Evolutionary conservation across 2,888 invertebrate genomes (phyloP).

Genomic region (Aspidiotus rigidus): DNA sequence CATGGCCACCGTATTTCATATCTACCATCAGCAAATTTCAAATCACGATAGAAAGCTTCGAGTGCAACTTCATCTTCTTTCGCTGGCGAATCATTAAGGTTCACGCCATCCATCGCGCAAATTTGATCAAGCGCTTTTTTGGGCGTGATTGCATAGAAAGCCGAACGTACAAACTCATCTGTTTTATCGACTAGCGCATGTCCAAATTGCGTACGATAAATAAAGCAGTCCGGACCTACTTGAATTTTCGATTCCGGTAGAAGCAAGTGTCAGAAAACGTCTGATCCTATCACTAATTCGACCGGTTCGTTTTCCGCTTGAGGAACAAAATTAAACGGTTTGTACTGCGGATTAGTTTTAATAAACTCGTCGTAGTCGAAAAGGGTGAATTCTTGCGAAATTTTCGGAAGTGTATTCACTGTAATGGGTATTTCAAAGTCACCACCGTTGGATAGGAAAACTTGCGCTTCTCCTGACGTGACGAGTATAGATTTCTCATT

Average conservation of each 20-base stretch:
- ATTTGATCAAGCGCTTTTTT: not conserved
- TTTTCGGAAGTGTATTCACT: not conserved
- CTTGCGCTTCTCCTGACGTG: not conserved
- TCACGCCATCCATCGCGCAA: not conserved
- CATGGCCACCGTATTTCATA: slow-evolving; percentile 4
- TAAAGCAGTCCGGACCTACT: no score
- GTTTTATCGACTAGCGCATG: no score
- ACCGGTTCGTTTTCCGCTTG: not conserved
- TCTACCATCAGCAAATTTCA: not conserved
- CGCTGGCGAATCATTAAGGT: not conserved
- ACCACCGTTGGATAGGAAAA: not conserved
- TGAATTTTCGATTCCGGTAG: not conserved
- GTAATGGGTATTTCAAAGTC: not conserved
- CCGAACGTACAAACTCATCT: not conserved
- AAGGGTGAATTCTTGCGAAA: not conserved
- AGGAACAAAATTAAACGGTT: not conserved
- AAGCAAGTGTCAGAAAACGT: not conserved
- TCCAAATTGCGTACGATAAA: no score
- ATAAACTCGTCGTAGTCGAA: not conserved
- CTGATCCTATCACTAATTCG: not conserved
- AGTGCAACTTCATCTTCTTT: not conserved
- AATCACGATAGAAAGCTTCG: not conserved
- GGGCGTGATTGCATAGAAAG: not conserved
- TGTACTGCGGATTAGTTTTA: not conserved
- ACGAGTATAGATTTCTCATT: not conserved